These are phyloP conservation scores for Cotesia typhae DNA, from an alignment of 1,140 invertebrate species.

Conservation along the genomic window DNA sequence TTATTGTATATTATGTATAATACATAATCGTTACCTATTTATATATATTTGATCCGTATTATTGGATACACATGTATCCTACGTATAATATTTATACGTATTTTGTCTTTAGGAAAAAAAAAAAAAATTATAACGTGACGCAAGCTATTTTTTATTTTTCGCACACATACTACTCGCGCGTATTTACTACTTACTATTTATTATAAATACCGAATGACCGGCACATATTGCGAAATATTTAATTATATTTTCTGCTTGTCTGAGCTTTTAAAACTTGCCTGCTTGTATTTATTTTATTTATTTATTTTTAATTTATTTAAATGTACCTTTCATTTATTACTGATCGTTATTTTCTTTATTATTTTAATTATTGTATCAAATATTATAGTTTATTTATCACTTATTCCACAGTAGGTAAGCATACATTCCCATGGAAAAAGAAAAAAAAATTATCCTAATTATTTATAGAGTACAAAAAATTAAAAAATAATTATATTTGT, in stretches of 20 bases:
- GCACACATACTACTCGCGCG: slow-evolving; percentile 2
- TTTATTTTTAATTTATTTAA: slow-evolving; percentile 4
- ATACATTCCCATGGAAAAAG: neutral
- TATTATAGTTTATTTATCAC: neutral
- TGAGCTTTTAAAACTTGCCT: slow-evolving; percentile 33
- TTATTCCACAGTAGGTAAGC: slow-evolving; percentile 3
- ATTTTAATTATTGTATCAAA: neutral
- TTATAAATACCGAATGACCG: slow-evolving; percentile 16
- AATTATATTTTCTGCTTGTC: slow-evolving; percentile 24
- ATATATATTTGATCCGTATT: slow-evolving; percentile 47
- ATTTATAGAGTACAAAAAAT: neutral
- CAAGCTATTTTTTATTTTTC: slow-evolving; percentile 14
- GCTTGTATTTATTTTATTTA: slow-evolving; percentile 28
- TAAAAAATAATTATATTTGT: neutral
- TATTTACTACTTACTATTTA: too few relatives aligned
- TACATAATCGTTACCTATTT: slow-evolving; percentile 30
- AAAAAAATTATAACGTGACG: slow-evolving; percentile 39
- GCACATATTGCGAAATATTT: slow-evolving; percentile 8
- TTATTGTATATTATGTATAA: neutral
- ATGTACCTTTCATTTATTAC: neutral
- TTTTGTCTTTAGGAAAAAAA: slow-evolving; percentile 18
- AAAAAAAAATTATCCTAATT: slow-evolving; percentile 1
- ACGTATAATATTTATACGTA: too few relatives aligned
- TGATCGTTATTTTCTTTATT: neutral
- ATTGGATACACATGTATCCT: slow-evolving; percentile 16